Evolutionary conservation across 2,113 vertebrate genomes (phyloP).

Genomic region (Rhipidura dahli): DNA sequence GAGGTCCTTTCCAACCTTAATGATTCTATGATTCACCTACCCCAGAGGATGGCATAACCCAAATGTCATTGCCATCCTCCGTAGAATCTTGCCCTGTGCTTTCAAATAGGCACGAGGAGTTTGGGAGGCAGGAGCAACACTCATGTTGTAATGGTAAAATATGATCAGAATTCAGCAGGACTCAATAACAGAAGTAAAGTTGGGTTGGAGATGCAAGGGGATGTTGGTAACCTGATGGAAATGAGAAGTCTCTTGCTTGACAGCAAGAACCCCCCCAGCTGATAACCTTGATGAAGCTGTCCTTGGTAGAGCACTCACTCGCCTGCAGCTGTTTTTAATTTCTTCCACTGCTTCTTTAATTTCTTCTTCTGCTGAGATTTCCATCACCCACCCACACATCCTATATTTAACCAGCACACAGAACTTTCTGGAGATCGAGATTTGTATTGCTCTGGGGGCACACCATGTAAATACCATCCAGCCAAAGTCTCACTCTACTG

Average conservation of each 20-base stretch:
- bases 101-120: background rate
- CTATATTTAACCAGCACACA: background rate
- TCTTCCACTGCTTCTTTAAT: background rate
- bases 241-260: background rate
- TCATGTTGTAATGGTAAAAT: background rate
- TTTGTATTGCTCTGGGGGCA: background rate
- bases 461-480: fast-evolving
- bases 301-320: background rate
- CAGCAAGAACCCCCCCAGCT: background rate
- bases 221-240: background rate
- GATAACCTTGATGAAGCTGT: background rate
- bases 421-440: background rate
- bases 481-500: fast-evolving
- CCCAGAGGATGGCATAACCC: background rate
- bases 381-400: background rate
- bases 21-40: background rate
- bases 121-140: background rate
- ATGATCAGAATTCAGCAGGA: background rate
- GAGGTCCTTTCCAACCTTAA: background rate
- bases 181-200: background rate
- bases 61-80: background rate
- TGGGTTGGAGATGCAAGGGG: background rate
- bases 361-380: background rate
- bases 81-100: background rate
- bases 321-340: background rate